Base-by-base conservation (phyloP, 2,113 vertebrate species). In the Tupaia chinensis region DNA sequence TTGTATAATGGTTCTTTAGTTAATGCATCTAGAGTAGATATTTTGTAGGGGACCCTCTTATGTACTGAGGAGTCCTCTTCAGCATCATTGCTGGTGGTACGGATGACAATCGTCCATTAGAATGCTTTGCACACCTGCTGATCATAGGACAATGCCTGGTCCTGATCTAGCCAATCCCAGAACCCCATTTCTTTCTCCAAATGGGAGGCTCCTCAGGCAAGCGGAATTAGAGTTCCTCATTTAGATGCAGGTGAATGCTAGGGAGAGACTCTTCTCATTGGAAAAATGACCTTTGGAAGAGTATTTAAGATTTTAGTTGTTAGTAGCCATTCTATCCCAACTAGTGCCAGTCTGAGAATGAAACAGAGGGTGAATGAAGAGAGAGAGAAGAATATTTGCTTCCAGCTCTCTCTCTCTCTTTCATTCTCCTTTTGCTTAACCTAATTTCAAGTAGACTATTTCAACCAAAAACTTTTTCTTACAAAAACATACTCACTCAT, bases 81-180 rank as follows among this genome's bases (percentile, higher is more conserved):
- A 54, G 16, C 54, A 1, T 61, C 29, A 16, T 53, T 80, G 0
- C 23, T n/a, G 9, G 25, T 77, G 2, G 3, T 22, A 80, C 15
- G 56, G 58, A 74, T 53, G 14, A 65, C 44, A 81, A 68, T 27
- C 89, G 11, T 11, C 22, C 1, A 10, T 66, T 79, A 29, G 2
- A 65, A 13, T 29, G n/a, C 25, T 53, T 88, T 76, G 4, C 29
- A 61, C 4, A 32, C 0, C 61, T 32, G 66, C 5, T 78, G 23
- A 17, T 85, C 29, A 44, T 4, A 25, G 0, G 1, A 66, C 5
- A 8, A 0, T 0, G 44, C 20, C 8, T 88, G 22, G 3, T 20
- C 8, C 7, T 32, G 25, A 80, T 14, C 3, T 20, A 25, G 3
- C 25, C 23, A n/a, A n/a, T 65, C 7, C 77, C 3, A 8, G 23